phyloP scores from a whole-genome alignment of 2,888 invertebrate species.

The Plebejus melissa region DNA sequence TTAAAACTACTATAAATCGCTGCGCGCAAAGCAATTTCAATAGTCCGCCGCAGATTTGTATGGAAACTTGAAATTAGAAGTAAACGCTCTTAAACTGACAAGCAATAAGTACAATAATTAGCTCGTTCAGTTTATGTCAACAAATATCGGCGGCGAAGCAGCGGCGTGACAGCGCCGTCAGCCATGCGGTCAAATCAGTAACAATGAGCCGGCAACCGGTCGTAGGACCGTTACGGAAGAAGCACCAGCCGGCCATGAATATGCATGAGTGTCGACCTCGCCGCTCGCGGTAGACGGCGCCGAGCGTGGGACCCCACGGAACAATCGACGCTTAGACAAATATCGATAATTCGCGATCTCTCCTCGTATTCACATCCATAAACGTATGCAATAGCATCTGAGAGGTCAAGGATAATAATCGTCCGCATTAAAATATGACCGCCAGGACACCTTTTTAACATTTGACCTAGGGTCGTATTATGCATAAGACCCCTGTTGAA shows the following conservation, averaged over 20 bases:
- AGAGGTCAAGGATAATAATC: constrained; percentile 3
- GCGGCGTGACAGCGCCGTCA: constrained; percentile 38
- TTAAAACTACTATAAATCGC: too few relatives aligned
- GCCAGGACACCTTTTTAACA: background rate
- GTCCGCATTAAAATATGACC: background rate
- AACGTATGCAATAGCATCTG: background rate
- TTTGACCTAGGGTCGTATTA: constrained; percentile 9
- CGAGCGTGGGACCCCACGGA: constrained; percentile 62
- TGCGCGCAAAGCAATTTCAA: too few relatives aligned
- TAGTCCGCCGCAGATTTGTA: too few relatives aligned
- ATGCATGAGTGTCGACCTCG: constrained; percentile 75
- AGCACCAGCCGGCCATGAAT: constrained; percentile 65
- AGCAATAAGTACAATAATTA: background rate
- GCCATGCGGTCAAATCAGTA: constrained; percentile 59
- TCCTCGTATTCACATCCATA: constrained; percentile 3
- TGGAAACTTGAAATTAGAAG: too few relatives aligned
- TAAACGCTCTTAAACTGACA: background rate
- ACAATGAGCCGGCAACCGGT: constrained; percentile 75
- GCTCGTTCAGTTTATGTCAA: background rate
- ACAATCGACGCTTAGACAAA: constrained; percentile 53
- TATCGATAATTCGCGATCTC: constrained; percentile 16
- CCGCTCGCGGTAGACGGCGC: constrained; percentile 71
- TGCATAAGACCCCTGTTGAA: background rate
- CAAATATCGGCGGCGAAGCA: constrained; percentile 31
- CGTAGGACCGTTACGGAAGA: constrained; percentile 75